Evolutionary conservation across 2,113 vertebrate species (phyloP), one percentile per base, ranked within the genome.

Genomic region (Chloroceryle aenea): DNA sequence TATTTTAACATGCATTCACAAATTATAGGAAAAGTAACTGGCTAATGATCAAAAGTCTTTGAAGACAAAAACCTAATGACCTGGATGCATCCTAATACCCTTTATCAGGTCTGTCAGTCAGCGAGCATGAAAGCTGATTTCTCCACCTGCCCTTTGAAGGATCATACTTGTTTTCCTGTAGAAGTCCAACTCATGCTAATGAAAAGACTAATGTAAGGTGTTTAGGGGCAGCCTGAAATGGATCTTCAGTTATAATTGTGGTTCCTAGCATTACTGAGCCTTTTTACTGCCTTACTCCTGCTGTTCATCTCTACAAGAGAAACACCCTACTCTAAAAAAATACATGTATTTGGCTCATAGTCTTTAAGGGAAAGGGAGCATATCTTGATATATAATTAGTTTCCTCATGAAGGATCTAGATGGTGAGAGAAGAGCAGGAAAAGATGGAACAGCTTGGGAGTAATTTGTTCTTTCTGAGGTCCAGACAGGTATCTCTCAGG

Each of bases 201-300:
- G 78, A 29, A 69, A 77, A 87, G 72, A 93, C 48, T 66, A 61
- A 82, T 73, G 19, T 53, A 94, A 95, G 30, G 92, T 92, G 76
- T 71, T 72, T 80, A 74, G 36, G 27, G 30, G n/a, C 40, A 89
- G 50, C 29, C 42, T 42, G 45, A 93, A 62, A 83, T 94, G 21
- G 72, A 26, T 78, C 82, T 94, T 55, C 82, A 64, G 61, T 89
- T 94, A 91, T 92, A 92, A 92, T 75, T 77, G 66, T 91, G 58
- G 62, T 76, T 87, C 58, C 82, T 79, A 55, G 61, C n/a, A 30
- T 69, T 86, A 62, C 47, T 72, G 68, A 84, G 72, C 8, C 18
- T 71, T 88, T 23, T 61, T 64, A 45, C 17, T 76, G 20, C 29
- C 45, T 93, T n/a, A 32, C 42, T 52, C 36, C 12, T 64, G 14